Evolutionary conservation across 2,113 vertebrate species (phyloP), one percentile per base, ranked within the genome.

Genomic region (Silurus glanis): DNA sequence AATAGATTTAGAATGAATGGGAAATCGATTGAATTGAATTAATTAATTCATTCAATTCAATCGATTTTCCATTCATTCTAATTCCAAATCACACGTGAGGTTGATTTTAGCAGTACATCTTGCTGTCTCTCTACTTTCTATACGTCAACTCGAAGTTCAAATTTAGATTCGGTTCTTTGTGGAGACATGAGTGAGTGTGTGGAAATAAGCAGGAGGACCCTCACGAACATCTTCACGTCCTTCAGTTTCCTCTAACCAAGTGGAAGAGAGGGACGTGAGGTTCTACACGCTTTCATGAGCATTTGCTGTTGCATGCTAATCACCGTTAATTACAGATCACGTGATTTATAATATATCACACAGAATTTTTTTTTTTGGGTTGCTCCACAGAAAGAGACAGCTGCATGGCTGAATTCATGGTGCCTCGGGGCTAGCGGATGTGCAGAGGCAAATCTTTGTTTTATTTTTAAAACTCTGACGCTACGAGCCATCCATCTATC

Each of bases 401-500:
- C 93, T 94, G 93, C 91, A 90, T 91, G 91, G 84, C 92, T 91
- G 89, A 93, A 93, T 91, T 92, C 89, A 90, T 88, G 88, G 80
- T 92, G 92, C 91, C 82, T 88, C 87, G 83, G 88, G 92, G 92
- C 84, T 88, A 91, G 92, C 91, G 90, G 92, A 95, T 86, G 91
- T 91, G 89, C 89, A 89, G 86, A 92, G 91, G 90, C 79, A 69
- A 93, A 87, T 91, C 89, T 88, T 93, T 92, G 91, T 94, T 92
- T 94, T 92, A 94, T 95, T 95, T 95, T 94, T 92, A 94, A 93
- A 91, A 89, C 90, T 85, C 89, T 84, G 64, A 69, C 81, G 78
- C 84, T 81, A 56, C 86, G 88, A 85, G 87, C 86, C 87, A 90
- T 78, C 51, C 19, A 78, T 80, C 49, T 19, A 76, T 28, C n/a